Evolutionary conservation across 2,888 invertebrate genomes (phyloP), one percentile per base, ranked within the genome.

Genomic region (Drosophila antonietae): DNA sequence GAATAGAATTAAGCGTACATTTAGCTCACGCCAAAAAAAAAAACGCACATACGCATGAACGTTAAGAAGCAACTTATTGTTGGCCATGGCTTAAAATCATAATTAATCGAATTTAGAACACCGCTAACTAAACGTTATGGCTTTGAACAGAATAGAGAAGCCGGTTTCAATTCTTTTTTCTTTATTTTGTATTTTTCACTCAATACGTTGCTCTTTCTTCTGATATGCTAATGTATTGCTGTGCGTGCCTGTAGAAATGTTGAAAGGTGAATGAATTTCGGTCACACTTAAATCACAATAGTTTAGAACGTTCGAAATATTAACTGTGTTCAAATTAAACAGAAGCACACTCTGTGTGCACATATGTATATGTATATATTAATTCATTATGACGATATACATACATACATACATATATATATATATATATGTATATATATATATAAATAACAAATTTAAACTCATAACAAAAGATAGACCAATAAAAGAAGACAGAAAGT

Each of bases 61-160:
- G 46, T 65, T 57, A 69, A 61, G 33, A 75, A 69, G 46, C 52
- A 60, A 81, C 65, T 79, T 75, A 67, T 78, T 68, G 67, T 70
- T 78, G 71, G 39, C 57, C 67, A 46, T 63, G 43, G 75, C 75
- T 57, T 72, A 53, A 73, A 77, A 57, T 73, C 81, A 89, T 83
- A 83, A 81, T 89, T 83, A 81, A 83, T 84, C 76, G 88, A 86
- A 83, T 78, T 81, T 83, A 87, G 88, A 83, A 84, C 88, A 89
- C 66, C 71, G 87, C 84, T 77, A 86, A 68, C 73, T 76, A 57
- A 68, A 77, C 57, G 64, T 57, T 70, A 65, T 64, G 59, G 56
- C 69, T 78, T 43, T 79, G 58, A 41, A 53, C 44, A 51, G 44
- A 69, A 61, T 55, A 52, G 35, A 64, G 46, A 41, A 82, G 83